Evolutionary conservation across 2,888 invertebrate genomes (phyloP).

Genomic region (Aphelenchoides bicaudatus): DNA sequence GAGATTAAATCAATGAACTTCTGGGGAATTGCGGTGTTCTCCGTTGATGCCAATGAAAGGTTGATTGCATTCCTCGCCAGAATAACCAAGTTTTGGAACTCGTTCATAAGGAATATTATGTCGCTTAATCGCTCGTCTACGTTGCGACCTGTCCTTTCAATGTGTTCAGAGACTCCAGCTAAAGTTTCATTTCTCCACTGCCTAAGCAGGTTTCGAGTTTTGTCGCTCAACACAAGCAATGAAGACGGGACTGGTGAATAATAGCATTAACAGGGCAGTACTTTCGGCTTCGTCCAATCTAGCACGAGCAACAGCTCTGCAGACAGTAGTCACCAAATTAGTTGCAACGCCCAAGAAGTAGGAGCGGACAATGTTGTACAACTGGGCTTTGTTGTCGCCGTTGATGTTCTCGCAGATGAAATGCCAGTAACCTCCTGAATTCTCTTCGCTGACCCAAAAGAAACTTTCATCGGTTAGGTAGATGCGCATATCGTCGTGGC

Average conservation of each 20-base stretch:
- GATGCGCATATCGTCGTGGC: neutral
- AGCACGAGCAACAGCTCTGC: neutral
- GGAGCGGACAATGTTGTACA: neutral
- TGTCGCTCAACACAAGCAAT: neutral
- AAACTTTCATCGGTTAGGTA: slow-evolving; percentile 1
- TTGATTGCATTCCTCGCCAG: slow-evolving; percentile 5
- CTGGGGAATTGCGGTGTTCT: neutral
- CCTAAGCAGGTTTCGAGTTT: neutral
- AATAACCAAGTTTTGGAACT: slow-evolving; percentile 10
- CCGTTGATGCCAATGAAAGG: neutral
- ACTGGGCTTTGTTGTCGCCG: neutral
- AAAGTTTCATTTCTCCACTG: slow-evolving; percentile 16
- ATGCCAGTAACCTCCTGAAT: slow-evolving; percentile 7
- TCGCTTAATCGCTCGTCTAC: slow-evolving; percentile 10
- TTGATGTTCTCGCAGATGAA: slow-evolving; percentile 12
- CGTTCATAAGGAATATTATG: slow-evolving; percentile 8
- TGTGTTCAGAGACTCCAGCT: slow-evolving; percentile 13
- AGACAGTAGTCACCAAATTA: slow-evolving; percentile 1
- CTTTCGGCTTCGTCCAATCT: slow-evolving; percentile 14
- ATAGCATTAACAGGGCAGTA: slow-evolving; percentile 9
- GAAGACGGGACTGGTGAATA: neutral
- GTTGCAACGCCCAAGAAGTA: slow-evolving; percentile 1
- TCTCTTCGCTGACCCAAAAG: neutral
- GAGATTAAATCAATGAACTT: slow-evolving; percentile 2
- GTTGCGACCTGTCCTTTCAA: slow-evolving; percentile 15